Conservation (phyloP, 2,113 vertebrate genomes). For the Tragulus kanchil region DNA sequence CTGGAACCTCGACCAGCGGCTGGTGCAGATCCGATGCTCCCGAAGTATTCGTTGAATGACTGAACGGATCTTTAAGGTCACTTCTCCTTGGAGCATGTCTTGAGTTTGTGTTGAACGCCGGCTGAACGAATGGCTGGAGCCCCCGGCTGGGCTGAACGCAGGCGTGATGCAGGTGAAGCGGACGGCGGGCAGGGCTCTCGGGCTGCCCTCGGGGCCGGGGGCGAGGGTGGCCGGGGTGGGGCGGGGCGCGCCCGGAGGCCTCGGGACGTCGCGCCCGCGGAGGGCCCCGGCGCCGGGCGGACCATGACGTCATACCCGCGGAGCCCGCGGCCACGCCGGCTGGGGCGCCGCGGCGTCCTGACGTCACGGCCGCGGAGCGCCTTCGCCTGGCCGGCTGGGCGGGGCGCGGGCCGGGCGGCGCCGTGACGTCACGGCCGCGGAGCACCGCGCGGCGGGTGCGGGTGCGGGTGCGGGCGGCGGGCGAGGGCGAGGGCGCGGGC, state of each 20-base stretch:
- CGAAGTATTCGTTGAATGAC: neutral
- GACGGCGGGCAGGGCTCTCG: rapidly evolving
- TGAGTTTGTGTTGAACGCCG: neutral
- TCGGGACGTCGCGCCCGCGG: neutral
- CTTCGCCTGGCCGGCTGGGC: neutral
- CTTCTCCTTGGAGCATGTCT: neutral
- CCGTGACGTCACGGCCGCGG: slow-evolving; percentile 44
- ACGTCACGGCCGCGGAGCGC: slow-evolving; percentile 62
- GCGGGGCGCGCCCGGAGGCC: neutral
- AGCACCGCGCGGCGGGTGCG: neutral
- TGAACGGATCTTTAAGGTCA: neutral
- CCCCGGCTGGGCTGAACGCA: rapidly evolving
- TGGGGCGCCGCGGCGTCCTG: slow-evolving; percentile 31
- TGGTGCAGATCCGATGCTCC: neutral
- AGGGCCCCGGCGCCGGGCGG: rapidly evolving
- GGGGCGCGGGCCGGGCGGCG: neutral
- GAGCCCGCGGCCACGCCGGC: neutral
- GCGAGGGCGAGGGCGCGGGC: slow-evolving; percentile 95
- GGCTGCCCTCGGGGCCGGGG: rapidly evolving
- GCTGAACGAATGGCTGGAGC: neutral
- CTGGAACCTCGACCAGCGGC: neutral
- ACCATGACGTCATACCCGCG: slow-evolving; percentile 55
- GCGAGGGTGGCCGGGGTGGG: rapidly evolving
- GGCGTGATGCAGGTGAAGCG: rapidly evolving
- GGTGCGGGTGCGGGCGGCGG: neutral